Conservation (phyloP, 2,113 vertebrate genomes). For the Sylvilagus bachmani region DNA sequence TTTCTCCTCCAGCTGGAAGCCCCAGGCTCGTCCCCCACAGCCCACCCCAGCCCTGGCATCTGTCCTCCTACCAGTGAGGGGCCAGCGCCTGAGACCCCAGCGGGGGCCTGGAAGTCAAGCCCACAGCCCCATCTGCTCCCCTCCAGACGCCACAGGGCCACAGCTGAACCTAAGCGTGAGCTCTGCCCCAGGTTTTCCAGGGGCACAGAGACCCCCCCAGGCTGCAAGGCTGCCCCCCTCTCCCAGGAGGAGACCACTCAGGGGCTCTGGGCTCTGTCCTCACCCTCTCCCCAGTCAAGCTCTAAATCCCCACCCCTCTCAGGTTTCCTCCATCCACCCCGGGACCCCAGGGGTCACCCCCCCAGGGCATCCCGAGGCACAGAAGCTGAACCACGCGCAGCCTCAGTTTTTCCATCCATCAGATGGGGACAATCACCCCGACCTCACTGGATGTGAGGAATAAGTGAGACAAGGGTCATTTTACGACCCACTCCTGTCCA, state of each 20-base stretch:
- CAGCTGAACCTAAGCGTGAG: background rate
- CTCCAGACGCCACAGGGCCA: background rate
- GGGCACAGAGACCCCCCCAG: background rate
- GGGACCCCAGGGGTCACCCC: background rate
- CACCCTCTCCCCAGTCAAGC: background rate
- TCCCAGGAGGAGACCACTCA: no score
- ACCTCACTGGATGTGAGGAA: background rate
- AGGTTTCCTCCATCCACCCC: background rate
- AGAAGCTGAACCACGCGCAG: background rate
- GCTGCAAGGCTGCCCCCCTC: background rate
- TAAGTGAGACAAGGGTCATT: background rate
- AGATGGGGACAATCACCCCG: background rate
- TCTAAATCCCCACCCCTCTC: background rate
- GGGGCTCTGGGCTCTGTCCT: background rate
- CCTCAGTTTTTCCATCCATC: background rate
- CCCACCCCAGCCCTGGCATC: background rate
- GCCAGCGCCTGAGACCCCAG: background rate
- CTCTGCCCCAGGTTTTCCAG: background rate
- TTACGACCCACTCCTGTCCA: background rate
- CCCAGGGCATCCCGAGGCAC: no score
- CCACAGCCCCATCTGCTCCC: no score
- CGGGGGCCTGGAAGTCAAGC: background rate
- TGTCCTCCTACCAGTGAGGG: background rate
- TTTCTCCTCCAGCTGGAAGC: background rate
- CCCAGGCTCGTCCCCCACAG: background rate